Evolutionary conservation across 92 coral and sea anemone species (phyloP).

Genomic region (Epizoanthus scotinus): DNA sequence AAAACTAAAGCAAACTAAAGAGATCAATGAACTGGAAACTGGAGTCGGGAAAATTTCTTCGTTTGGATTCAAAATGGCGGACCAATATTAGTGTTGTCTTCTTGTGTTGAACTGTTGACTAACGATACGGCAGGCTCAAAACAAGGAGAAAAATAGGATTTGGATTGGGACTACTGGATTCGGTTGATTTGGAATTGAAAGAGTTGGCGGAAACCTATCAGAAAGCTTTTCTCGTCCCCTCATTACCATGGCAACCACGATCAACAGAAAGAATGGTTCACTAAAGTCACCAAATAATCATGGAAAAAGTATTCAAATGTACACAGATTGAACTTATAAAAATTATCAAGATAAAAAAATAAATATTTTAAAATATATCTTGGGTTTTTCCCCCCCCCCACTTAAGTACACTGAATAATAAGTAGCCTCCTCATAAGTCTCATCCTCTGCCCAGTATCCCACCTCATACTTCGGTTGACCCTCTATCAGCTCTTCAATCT

Average conservation of each 20-base stretch:
- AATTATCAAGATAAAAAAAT: constrained; percentile 6
- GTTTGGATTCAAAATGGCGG: constrained; percentile 12
- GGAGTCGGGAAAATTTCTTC: not conserved
- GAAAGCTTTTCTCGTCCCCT: not conserved
- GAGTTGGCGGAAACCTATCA: constrained; percentile 2
- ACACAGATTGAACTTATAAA: too few species aligned
- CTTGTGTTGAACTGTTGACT: not conserved
- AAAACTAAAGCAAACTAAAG: not conserved
- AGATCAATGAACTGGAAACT: not conserved
- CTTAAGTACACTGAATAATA: too few species aligned
- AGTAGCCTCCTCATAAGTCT: too few species aligned
- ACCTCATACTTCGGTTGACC: too few species aligned
- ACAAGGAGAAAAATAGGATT: not conserved
- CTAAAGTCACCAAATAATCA: not conserved
- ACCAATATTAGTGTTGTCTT: not conserved
- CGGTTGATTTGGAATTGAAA: not conserved
- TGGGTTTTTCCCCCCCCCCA: not conserved
- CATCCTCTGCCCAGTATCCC: too few species aligned
- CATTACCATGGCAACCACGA: constrained; percentile 7
- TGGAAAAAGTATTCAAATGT: not conserved
- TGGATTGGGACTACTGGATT: constrained; percentile 10
- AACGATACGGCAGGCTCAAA: not conserved
- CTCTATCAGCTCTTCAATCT: too few species aligned
- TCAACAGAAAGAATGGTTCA: not conserved
- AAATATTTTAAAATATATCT: not conserved